Evolutionary conservation across 2,113 vertebrate species (phyloP), one percentile per base, ranked within the genome.

Genomic region (Psephotus haematonotus): DNA sequence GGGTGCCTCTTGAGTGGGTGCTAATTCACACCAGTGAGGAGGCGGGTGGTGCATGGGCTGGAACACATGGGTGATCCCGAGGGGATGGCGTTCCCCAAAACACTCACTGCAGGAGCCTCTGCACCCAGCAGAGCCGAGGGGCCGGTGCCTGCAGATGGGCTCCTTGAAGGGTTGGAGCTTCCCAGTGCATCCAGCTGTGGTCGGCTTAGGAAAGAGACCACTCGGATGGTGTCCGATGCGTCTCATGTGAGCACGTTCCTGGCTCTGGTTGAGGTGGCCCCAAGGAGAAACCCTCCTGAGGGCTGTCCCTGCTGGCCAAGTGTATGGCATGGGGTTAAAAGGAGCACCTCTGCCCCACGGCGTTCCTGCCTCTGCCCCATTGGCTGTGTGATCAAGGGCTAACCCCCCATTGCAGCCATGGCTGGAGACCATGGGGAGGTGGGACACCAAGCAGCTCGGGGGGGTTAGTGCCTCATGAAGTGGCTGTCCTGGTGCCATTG

Each of bases 241-340:
- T 69, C 62, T 57, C 0, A 0, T 27, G 24, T 0, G 1, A 81
- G 43, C 46, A 13, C 0, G 0, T 50, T 86, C 49, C 46, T 3
- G 1, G 31, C 47, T 52, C 47, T 0, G 1, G 35, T 18, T 49
- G 41, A 79, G 70, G 8, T 27, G 44, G 10, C 27, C 23, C 65
- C 37, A 12, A 28, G 24, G 29, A 49, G 65, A 12, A 50, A 64
- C 63, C 46, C 10, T 49, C 53, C 52, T 47, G 60, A 5, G 50
- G 67, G 24, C 18, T 4, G 2, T 60, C n/a, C 31, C 46, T 67
- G 31, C 63, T 86, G 63, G 67, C 70, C 31, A 53, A 41, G 29
- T 7, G 2, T 5, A 4, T 0, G 39, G 43, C 14, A 43, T 43
- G 43, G 43, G 43, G 15, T 43, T 43, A 43, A 43, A 43, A 85